Evolutionary conservation across 2,113 vertebrate species (phyloP), one percentile per base, ranked within the genome.

Genomic region (Dicentrarchus labrax): DNA sequence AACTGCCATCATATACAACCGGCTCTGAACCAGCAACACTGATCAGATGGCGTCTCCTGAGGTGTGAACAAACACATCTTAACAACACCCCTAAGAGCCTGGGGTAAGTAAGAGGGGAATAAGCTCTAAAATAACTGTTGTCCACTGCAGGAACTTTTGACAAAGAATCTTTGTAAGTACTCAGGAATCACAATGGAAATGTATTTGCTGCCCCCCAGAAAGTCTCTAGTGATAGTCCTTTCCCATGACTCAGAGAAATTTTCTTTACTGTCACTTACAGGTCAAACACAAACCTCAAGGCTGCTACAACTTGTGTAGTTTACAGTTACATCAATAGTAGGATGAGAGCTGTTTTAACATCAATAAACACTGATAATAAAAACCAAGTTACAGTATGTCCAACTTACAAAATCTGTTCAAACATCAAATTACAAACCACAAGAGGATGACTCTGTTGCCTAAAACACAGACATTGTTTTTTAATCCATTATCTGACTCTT

Each of bases 31-130:
- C 78, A 59, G 48, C 76, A 85, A 65, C 22, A 67, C 78, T 91
- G 87, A 85, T 83, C 54, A 53, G 77, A 83, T 82, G 76, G 69
- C 30, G 80, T 68, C 82, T 86, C 72, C 71, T 15, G 65, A 65
- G 74, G 83, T 82, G 72, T 62, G 83, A 91, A 86, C 83, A 90
- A 89, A 87, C 70, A 86, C 80, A 9, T 62, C 22, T 54, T 10
- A 65, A 45, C 22, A 39, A 54, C 39, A 61, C 22, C 11, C 67
- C 9, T 22, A 56, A 45, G 12, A 59, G 51, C 24, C 24, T 54
- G n/a, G 10, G 51, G 19, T 54, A 36, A 5, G n/a, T 36, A 15
- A 41, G 24, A 78, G 10, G 38, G 41, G n/a, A 47, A 61, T 10
- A 0, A 15, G 5, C 54, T 54, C 41, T 78, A 36, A 41, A 67